Evolutionary conservation across 1,140 invertebrate genomes (phyloP).

Genomic region (Plectrocnemia conspersa): DNA sequence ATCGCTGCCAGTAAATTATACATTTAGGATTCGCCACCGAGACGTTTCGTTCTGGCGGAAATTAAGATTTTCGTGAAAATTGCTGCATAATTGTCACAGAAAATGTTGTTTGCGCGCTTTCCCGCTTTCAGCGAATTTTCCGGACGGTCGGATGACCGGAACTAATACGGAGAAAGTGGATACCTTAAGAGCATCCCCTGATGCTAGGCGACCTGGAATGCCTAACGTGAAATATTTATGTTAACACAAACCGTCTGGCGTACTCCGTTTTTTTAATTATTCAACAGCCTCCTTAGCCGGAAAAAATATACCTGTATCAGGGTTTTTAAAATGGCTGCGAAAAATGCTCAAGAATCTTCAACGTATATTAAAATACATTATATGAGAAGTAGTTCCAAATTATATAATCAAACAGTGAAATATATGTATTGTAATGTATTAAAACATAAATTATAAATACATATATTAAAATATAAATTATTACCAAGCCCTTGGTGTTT

Average conservation of each 20-base stretch:
- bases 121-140: constrained; percentile 2
- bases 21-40: too few species aligned
- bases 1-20: neutral
- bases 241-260: neutral
- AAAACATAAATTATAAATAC: too few species aligned
- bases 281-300: neutral
- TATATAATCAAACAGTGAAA: too few species aligned
- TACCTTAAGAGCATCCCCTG: constrained; percentile 9
- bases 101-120: constrained; percentile 11
- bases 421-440: too few species aligned
- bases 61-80: neutral
- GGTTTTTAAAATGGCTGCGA: too few species aligned
- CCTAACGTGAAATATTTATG: neutral
- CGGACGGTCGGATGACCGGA: constrained; percentile 15
- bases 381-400: neutral
- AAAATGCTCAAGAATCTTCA: too few species aligned
- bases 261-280: neutral
- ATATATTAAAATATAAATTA: too few species aligned
- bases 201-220: constrained; percentile 10
- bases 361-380: neutral
- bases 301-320: too few species aligned
- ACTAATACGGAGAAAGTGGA: constrained; percentile 22
- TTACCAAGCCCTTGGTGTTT: too few species aligned
- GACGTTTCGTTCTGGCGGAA: too few species aligned
- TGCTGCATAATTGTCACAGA: constrained; percentile 13